phyloP scores from a whole-genome alignment of 2,888 invertebrate species.

The Camptogramma bilineatum region DNA sequence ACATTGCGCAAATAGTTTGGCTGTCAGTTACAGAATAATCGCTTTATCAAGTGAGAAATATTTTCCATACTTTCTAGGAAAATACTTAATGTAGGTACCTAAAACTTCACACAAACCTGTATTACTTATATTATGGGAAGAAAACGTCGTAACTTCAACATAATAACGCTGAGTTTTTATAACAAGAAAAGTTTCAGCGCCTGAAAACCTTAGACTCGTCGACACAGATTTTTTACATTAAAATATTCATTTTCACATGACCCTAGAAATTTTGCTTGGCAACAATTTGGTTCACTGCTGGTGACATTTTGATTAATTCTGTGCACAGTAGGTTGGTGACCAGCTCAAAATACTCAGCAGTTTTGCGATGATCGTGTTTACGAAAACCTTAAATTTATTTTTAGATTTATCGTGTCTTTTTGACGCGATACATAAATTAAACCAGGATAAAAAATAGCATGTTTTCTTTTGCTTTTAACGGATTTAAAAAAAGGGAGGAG shows the following conservation, averaged over 20 bases:
- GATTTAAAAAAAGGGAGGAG: too few species aligned
- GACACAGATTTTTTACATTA: not conserved
- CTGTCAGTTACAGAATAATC: too few species aligned
- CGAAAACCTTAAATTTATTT: not conserved
- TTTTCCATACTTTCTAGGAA: too few species aligned
- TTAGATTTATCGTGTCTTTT: not conserved
- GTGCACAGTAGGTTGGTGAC: not conserved
- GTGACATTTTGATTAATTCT: not conserved
- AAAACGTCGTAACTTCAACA: slow-evolving; percentile 16
- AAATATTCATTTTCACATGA: slow-evolving; percentile 3
- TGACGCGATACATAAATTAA: not conserved
- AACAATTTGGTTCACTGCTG: not conserved
- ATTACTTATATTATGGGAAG: slow-evolving; percentile 5
- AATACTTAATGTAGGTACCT: too few species aligned
- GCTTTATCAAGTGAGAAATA: too few species aligned
- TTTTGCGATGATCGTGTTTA: not conserved
- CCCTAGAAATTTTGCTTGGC: not conserved
- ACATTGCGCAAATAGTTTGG: too few species aligned
- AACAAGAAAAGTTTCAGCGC: slow-evolving; percentile 32
- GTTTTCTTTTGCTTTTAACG: too few species aligned
- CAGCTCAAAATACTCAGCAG: not conserved
- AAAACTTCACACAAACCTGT: slow-evolving; percentile 7
- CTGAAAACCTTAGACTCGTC: slow-evolving; percentile 8
- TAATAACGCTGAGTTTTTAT: slow-evolving; percentile 26
- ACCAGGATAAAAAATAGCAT: too few species aligned